Evolutionary conservation across 2,888 invertebrate genomes (phyloP), one percentile per base, ranked within the genome.

Genomic region (Arenicola marina): DNA sequence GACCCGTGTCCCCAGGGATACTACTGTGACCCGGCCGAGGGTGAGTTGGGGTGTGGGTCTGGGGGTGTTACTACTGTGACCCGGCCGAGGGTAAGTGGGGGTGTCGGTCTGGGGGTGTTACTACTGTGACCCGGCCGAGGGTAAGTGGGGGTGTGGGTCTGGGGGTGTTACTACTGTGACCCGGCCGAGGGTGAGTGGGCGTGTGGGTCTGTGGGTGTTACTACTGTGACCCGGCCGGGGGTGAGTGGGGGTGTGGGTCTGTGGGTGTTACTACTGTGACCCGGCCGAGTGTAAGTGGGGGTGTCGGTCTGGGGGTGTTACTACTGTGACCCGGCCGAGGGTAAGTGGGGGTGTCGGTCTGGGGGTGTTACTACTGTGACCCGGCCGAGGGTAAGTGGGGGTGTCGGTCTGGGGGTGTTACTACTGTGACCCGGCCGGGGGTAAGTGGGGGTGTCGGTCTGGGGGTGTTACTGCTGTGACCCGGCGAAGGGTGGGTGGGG

Each of bases 1-100:
- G 67, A 72, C 4, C 59, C 66, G 53, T 81, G 81, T 63, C 77
- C 78, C 7, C 66, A 74, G 28, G 80, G 81, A 3, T 80, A 76
- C 67, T 81, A 59, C 60, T 69, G 69, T 63, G 66, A 69, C 54
- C 59, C 68, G 4, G 51, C 44, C 18, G 31, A 54, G 56, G 60
- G 67, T 67, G 34, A 28, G 62, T 59, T 29, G 4, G 21, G 31
- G 44, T 56, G 11, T 38, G 38, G 38, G 11, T 15, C 38, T 38
- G 11, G 38, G n/a, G n/a, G n/a, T n/a, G n/a, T n/a, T n/a, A n/a
- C n/a, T n/a, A n/a, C n/a, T n/a, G n/a, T n/a, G n/a, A n/a, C n/a
- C n/a, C n/a, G n/a, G n/a, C n/a, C n/a, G n/a, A n/a, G n/a, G n/a
- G n/a, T n/a, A n/a, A n/a, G n/a, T n/a, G n/a, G n/a, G n/a, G n/a